A percentile compares a stretch with the other conserved stretches of the same genome.
phyloP scores from a whole-genome alignment of 2,888 invertebrate genomes.

The Sicus ferrugineus region DNA sequence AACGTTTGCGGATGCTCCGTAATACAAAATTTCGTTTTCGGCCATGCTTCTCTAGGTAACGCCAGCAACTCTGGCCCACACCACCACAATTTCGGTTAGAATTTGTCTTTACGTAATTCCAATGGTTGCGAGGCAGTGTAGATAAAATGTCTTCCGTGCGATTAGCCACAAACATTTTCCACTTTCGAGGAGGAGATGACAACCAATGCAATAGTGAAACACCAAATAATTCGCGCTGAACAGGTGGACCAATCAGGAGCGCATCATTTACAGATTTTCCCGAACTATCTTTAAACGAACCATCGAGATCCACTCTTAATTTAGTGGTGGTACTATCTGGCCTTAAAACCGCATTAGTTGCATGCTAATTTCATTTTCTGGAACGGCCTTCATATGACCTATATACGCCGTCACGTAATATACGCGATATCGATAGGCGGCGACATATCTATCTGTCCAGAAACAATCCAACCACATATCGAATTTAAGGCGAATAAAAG shows the following conservation, averaged over 20 bases:
- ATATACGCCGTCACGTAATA: not conserved
- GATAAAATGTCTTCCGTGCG: constrained; percentile 39
- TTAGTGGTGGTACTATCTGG: not conserved
- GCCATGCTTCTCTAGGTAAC: constrained; percentile 18
- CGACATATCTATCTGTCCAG: constrained; percentile 3
- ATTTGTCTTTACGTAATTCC: constrained; percentile 35
- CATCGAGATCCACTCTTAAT: constrained; percentile 4
- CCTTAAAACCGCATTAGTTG: not conserved
- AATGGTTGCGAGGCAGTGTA: too few species aligned
- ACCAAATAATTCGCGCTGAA: constrained; percentile 9
- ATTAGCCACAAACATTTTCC: constrained; percentile 46
- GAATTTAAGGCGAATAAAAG: too few species aligned
- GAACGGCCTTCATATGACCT: not conserved
- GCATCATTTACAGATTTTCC: not conserved
- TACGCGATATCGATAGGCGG: not conserved
- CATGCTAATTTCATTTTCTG: not conserved
- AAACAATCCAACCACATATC: too few species aligned
- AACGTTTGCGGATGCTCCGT: not conserved
- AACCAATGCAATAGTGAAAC: constrained; percentile 43
- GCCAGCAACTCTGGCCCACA: constrained; percentile 1
- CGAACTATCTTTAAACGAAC: not conserved
- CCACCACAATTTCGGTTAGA: constrained; percentile 39
- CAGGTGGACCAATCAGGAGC: not conserved
- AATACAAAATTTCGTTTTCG: constrained; percentile 20
- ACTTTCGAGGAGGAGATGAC: constrained; percentile 39